Evolutionary conservation across 2,797 vertebrate species (phyloP).

Genomic region (Chelon labrosus): DNA sequence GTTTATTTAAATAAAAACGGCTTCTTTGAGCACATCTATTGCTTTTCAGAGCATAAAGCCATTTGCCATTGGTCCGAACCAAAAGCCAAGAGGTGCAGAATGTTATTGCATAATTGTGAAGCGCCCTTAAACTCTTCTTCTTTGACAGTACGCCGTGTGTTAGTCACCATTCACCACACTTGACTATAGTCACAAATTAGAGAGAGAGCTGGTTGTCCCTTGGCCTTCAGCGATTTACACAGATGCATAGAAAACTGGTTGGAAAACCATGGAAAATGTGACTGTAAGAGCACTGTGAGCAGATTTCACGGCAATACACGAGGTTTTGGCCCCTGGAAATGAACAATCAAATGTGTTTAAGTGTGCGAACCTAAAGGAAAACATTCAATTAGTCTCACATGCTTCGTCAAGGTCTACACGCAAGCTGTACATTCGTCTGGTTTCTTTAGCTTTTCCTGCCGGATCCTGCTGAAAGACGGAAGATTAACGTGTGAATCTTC

Average conservation of each 20-base stretch:
- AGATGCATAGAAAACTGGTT: slow-evolving; percentile 40
- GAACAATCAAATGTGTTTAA: neutral
- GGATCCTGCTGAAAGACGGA: slow-evolving; percentile 23
- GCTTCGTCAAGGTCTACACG: neutral
- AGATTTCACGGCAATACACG: slow-evolving; percentile 25
- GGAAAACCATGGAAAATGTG: slow-evolving; percentile 36
- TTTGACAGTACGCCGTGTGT: slow-evolving; percentile 51
- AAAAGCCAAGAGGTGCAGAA: slow-evolving; percentile 62
- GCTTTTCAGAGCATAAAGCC: slow-evolving; percentile 65
- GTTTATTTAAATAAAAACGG: slow-evolving; percentile 21
- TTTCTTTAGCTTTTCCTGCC: slow-evolving; percentile 8
- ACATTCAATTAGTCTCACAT: neutral
- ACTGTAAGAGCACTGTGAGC: neutral
- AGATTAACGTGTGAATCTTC: slow-evolving; percentile 50
- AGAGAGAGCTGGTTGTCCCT: slow-evolving; percentile 50
- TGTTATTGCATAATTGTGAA: slow-evolving; percentile 59
- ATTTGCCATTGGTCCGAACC: slow-evolving; percentile 54
- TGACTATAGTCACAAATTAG: slow-evolving; percentile 53
- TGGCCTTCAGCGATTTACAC: slow-evolving; percentile 43
- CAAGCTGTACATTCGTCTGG: neutral
- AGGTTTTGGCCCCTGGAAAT: slow-evolving; percentile 4
- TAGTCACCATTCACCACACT: slow-evolving; percentile 59
- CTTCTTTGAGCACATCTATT: slow-evolving; percentile 51
- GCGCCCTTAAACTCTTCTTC: slow-evolving; percentile 47
- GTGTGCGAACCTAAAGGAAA: neutral